phyloP scores from a whole-genome alignment of 2,888 invertebrate genomes.

The Pyrochroa serraticornis region DNA sequence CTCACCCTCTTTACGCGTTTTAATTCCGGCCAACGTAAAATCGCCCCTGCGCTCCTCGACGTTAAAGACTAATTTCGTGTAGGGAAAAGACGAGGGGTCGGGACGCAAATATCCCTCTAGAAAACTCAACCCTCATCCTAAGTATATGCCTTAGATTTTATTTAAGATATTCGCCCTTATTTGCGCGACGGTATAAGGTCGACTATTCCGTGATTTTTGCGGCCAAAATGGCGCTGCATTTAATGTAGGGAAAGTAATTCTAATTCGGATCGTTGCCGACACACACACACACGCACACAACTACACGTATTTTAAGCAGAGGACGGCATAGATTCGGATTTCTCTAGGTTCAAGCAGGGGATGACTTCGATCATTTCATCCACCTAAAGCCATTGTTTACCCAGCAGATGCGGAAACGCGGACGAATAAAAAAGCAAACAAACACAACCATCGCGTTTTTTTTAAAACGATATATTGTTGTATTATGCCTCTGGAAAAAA shows the following conservation, averaged over 20 bases:
- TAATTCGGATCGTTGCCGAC: slow-evolving; percentile 46
- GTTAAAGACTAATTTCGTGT: slow-evolving; percentile 13
- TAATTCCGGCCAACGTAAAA: slow-evolving; percentile 15
- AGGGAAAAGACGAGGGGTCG: slow-evolving; percentile 39
- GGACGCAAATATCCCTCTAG: slow-evolving; percentile 51
- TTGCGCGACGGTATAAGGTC: slow-evolving; percentile 46
- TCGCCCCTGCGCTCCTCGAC: background rate
- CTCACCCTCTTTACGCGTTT: slow-evolving; percentile 44
- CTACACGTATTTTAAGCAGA: too few species aligned
- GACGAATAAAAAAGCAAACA: too few species aligned
- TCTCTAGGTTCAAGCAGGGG: background rate
- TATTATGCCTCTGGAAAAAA: too few species aligned
- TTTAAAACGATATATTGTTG: too few species aligned
- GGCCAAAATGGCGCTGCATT: slow-evolving; percentile 55
- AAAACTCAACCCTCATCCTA: slow-evolving; percentile 53
- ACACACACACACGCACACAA: background rate
- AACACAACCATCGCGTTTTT: too few species aligned
- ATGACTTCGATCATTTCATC: background rate
- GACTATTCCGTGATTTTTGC: slow-evolving; percentile 50
- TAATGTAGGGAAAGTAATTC: slow-evolving; percentile 57
- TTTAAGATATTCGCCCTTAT: slow-evolving; percentile 53
- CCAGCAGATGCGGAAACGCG: too few species aligned
- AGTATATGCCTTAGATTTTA: slow-evolving; percentile 53
- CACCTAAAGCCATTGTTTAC: too few species aligned
- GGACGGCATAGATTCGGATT: too few species aligned